Evolutionary conservation across 2,113 vertebrate species (phyloP).

Genomic region (Ochotona princeps): DNA sequence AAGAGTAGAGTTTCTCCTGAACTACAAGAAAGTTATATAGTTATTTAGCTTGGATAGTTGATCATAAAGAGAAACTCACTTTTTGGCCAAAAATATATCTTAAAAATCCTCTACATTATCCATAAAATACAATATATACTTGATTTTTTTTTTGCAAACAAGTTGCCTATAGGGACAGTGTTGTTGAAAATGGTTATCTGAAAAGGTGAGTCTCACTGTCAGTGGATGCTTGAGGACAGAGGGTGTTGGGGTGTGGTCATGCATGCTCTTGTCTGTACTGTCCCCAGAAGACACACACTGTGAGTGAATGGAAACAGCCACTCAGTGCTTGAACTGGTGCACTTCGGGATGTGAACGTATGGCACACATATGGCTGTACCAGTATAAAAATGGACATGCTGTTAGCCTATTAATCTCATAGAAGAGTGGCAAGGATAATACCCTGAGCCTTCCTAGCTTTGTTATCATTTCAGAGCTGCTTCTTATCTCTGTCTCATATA

Average conservation of each 20-base stretch:
- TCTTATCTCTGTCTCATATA: not conserved
- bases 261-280: not conserved
- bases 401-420: not conserved
- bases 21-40: not conserved
- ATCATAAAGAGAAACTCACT: not conserved
- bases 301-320: not conserved
- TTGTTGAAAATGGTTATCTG: not conserved
- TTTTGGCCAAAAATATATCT: not conserved
- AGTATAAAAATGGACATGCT: not conserved
- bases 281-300: not conserved
- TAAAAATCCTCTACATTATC: not conserved
- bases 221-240: not conserved
- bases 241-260: rapidly evolving
- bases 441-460: not conserved
- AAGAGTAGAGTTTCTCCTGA: not conserved
- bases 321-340: not conserved
- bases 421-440: not conserved
- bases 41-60: not conserved
- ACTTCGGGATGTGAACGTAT: not conserved
- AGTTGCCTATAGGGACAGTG: not conserved
- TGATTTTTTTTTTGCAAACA: not conserved
- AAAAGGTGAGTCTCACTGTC: not conserved
- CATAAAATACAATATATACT: not conserved
- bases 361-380: not conserved
- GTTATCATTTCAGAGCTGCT: not conserved